Base-by-base conservation (phyloP, 2,888 invertebrate species). In the Dynastes hyllus region DNA sequence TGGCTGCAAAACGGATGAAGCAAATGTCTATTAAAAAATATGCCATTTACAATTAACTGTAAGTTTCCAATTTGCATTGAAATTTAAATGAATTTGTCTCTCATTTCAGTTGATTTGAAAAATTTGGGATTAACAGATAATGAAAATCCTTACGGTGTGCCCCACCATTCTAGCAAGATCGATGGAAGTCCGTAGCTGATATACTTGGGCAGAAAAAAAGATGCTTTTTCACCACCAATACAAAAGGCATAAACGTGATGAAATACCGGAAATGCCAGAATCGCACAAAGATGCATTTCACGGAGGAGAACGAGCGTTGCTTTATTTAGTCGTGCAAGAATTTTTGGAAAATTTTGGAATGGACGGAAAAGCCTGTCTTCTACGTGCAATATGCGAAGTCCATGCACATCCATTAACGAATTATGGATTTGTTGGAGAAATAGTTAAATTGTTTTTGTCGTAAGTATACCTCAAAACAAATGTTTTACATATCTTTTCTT, bases 121-220 rank as follows among this genome's bases (percentile, higher is more conserved):
- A 95, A 87, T 89, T 96, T 82, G 96, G 96, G 96, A 13, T 88
- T 96, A 83, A 96, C 96, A n/a, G 96, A 96, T 87, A 96, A 96
- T 87, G 95, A 96, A 87, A 96, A 96, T 89, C 96, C 96, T 0
- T 94, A 95, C 85, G 96, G 96, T 16, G 94, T 93, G 65, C 88
- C 96, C 95, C 96, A 0, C 94, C 95, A 90, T 95, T 3, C 91
- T 96, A 82, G 94, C 94, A 0, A 90, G 95, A 81, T 94, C 95
- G 3, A 93, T 95, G 92, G 95, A 3, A 91, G 93, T 92, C 93
- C 8, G 95, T 95, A 0, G 94, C 94, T 0, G 91, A 92, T 77
- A 87, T 93, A 81, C 89, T 93, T 87, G 93, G 95, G 0, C 93
- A 95, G 84, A 92, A 37, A 92, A 94, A 0, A 91, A 93, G 76